Evolutionary conservation across 1,140 invertebrate genomes (phyloP), one percentile per base, ranked within the genome.

Genomic region (Callitettix versicolor): DNA sequence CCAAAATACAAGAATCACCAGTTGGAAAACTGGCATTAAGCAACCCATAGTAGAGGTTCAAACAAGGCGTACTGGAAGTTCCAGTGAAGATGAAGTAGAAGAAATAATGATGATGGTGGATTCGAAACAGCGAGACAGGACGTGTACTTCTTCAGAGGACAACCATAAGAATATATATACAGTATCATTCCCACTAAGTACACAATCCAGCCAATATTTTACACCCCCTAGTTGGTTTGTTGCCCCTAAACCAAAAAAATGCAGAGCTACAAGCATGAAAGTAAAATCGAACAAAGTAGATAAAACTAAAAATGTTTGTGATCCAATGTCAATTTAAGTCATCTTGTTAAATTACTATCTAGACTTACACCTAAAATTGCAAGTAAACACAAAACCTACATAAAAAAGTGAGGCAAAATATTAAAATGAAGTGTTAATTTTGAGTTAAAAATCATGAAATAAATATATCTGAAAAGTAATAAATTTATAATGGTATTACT

Each of bases 71-170:
- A 21, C 34, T 51, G 22, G 36, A 14, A 36, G 18, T 38, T 38
- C 5, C 4, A 51, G 48, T 21, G 48, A 51, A 36, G 48, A 51
- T 3, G 48, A 51, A 15, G 18, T 51, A 12, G 48, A 51, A 51
- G 48, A 51, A 26, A 51, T 51, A 34, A 30, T 51, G 9, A 34
- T 51, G 5, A 51, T 51, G 48, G 34, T 51, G 2, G 48, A 51
- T 21, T 26, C 24, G 6, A 17, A 7, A 3, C 21, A 48, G 15
- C 9, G 21, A 22, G n/a, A 4, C 3, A 38, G n/a, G 2, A 17
- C 15, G 18, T 24, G 15, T 20, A 18, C 3, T 38, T 36, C 48
- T 36, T 24, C 30, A 2, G 36, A 15, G 6, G 21, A 20, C 3
- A 7, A 30, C 20, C 17, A n/a, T 2, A n/a, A 17, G 9, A 49